Base-by-base conservation (phyloP, 2,888 invertebrate genomes). In the Parelbella ahira region DNA sequence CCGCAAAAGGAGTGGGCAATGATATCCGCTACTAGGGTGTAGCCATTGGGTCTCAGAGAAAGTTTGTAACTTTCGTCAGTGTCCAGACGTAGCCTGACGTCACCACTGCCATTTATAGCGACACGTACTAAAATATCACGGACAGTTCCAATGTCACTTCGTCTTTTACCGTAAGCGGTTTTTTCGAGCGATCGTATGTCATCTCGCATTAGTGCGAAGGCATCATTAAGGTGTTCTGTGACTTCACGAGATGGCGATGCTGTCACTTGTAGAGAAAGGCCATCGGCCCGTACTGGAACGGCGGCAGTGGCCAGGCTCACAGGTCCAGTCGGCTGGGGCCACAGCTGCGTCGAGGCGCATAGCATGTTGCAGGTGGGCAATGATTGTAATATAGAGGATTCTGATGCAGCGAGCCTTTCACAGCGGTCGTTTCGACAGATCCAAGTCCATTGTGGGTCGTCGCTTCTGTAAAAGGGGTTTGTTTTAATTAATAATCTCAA, bases 281-380 rank as follows among this genome's bases (percentile, higher is more conserved):
- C 83, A 44, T 88, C 76, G 7, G 89, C 77, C 38, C 86, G 77
- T 50, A 93, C 91, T 12, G 89, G 88, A 9, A 91, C 83, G 11
- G 92, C 91, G 38, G 89, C 90, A 8, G 89, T 89, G 50, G 92
- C 92, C 11, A 94, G 87, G 49, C 89, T 87, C 15, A 92, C 89
- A 44, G 90, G 90, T 0, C 92, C 92, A 1, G 93, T 94, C 34
- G 95, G 94, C 70, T 92, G 92, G 13, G 95, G 95, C 95, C 94
- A 95, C 12, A 94, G 88, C 54, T 93, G 92, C 13, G 90, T 89
- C 41, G 90, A 89, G 12, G 93, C 93, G 72, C 95, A 95, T 7
- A 93, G 88, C 90, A 95, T 94, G 60, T 92, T 92, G 78, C 95
- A 95, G 3, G 93, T 93, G 23, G 90, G 89, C 53, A 94, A 82